Conservation (phyloP, 1,140 invertebrate species). For the Aradophagus sp. region DNA sequence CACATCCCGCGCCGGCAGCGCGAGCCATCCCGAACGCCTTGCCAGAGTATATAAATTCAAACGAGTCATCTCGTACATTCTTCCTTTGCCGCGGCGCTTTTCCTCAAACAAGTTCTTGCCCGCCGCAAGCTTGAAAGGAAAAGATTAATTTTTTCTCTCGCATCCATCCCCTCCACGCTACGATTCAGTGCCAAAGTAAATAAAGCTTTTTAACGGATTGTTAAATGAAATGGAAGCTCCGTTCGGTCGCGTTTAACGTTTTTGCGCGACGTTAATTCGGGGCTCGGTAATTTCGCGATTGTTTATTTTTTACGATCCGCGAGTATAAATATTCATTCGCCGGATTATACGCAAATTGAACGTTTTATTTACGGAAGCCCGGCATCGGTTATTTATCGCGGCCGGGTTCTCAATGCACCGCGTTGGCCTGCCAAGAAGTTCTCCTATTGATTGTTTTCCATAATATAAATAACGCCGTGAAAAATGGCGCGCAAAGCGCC, state of each 20-base stretch:
- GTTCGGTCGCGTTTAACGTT: conserved; percentile 20
- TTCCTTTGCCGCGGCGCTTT: conserved; percentile 40
- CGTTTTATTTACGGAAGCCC: not conserved
- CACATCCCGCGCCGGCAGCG: conserved; percentile 38
- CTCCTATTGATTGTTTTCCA: conserved; percentile 6
- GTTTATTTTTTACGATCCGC: conserved; percentile 1
- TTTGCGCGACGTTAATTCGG: conserved; percentile 6
- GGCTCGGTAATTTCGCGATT: conserved; percentile 9
- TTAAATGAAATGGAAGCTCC: conserved; percentile 47
- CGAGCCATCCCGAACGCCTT: conserved; percentile 45
- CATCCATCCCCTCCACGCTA: too few relatives aligned
- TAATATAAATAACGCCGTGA: conserved; percentile 11
- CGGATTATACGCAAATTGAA: not conserved
- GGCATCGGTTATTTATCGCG: too few relatives aligned
- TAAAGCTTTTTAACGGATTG: conserved; percentile 51
- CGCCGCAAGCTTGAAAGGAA: conserved; percentile 46
- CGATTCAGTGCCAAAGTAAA: too few relatives aligned
- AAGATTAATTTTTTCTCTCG: conserved; percentile 55
- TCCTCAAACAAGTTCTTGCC: conserved; percentile 45
- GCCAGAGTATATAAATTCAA: conserved; percentile 58
- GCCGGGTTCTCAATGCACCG: not conserved
- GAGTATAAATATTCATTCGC: conserved; percentile 20
- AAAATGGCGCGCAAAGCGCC: conserved; percentile 2
- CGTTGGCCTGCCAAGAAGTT: conserved; percentile 11
- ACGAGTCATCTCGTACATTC: conserved; percentile 54